phyloP scores from a whole-genome alignment of 2,797 vertebrate genomes.

The Pangasius krempfi region DNA sequence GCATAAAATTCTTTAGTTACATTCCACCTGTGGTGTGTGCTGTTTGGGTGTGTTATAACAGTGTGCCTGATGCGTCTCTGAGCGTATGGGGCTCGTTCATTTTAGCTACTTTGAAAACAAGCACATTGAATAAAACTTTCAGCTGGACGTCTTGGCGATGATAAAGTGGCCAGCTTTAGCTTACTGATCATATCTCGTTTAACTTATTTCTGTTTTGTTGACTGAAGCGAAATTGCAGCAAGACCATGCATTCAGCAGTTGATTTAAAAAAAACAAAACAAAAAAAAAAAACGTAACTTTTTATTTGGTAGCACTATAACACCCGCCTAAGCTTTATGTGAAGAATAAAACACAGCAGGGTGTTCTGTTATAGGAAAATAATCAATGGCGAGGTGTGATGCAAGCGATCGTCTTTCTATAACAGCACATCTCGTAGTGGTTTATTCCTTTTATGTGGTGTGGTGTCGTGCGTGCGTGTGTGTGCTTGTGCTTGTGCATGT shows the following conservation, averaged over 20 bases:
- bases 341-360: background rate
- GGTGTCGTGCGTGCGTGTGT: too few relatives aligned
- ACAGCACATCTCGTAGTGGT: background rate
- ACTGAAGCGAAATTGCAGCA: background rate
- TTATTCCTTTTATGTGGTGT: too few relatives aligned
- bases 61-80: background rate
- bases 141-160: background rate
- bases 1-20: background rate
- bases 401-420: background rate
- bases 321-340: background rate
- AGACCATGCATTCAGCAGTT: background rate
- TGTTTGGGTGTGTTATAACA: background rate
- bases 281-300: background rate
- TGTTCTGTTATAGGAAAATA: background rate
- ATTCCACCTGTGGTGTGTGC: too few relatives aligned
- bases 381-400: background rate
- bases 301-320: background rate
- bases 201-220: background rate
- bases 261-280: background rate
- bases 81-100: background rate
- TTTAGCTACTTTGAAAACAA: background rate
- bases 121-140: background rate
- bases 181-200: background rate
- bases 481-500: background rate
- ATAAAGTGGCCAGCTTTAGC: background rate